Conservation (phyloP, 2,797 vertebrate genomes). For the Chaenodraco wilsoni region DNA sequence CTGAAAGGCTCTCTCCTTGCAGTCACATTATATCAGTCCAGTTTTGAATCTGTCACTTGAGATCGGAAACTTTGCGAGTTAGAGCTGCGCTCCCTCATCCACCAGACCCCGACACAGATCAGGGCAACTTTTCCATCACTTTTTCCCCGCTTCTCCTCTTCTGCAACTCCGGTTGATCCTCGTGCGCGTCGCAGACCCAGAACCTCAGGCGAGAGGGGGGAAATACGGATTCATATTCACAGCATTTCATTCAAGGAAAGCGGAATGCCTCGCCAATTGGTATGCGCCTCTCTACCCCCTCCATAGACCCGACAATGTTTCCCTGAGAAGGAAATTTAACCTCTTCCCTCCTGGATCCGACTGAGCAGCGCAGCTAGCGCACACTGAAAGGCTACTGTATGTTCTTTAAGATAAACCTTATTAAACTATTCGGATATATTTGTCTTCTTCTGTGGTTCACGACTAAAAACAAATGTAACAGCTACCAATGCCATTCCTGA, state of each 20-base stretch:
- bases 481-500: not conserved
- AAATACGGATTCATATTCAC: conserved; percentile 68
- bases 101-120: conserved; percentile 56
- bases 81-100: conserved; percentile 48
- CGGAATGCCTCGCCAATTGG: conserved; percentile 73
- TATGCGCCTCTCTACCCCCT: conserved; percentile 71
- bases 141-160: conserved; percentile 38
- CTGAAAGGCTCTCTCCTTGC: conserved; percentile 16
- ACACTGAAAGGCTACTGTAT: conserved; percentile 17
- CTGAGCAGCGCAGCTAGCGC: conserved; percentile 36
- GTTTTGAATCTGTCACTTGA: conserved; percentile 64
- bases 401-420: conserved; percentile 23
- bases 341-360: conserved; percentile 73
- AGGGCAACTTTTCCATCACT: conserved; percentile 80
- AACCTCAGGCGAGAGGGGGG: conserved; percentile 59
- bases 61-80: conserved; percentile 77
- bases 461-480: conserved; percentile 15
- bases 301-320: conserved; percentile 64
- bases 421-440: conserved; percentile 20
- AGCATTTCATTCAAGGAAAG: conserved; percentile 81
- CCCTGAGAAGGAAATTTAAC: conserved; percentile 79
- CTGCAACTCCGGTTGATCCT: conserved; percentile 40
- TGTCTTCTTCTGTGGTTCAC: conserved; percentile 33
- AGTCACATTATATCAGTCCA: conserved; percentile 80
- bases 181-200: conserved; percentile 47